Evolutionary conservation across 2,113 vertebrate genomes (phyloP), one percentile per base, ranked within the genome.

Genomic region (Oncorhynchus keta): DNA sequence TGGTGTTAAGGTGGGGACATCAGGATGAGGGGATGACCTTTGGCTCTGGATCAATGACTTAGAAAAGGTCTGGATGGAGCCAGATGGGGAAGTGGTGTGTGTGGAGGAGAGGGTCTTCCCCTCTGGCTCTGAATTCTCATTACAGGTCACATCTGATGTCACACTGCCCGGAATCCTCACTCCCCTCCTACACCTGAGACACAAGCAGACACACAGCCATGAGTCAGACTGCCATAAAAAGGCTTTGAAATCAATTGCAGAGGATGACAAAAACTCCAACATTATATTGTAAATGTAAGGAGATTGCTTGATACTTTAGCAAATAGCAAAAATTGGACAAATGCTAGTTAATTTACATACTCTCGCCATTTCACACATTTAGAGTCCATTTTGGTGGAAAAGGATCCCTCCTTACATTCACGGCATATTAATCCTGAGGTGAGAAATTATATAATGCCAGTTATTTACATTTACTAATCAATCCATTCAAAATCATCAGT

Each of bases 131-230:
- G 7, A 1, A 18, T 45, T 28, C 2, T 67, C 65, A 3, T 81
- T 77, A 65, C 91, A 92, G 64, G 26, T 4, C 1, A 22, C 85
- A 66, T 92, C 84, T 24, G 75, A 69, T 0, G 3, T 79, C 0
- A 0, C 3, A 45, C 2, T 87, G 45, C 91, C 91, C 0, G 0
- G 4, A 0, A 0, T 8, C 1, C 77, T 85, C n/a, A 81, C 86
- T 14, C 88, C 86, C 26, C 39, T 72, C 3, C 3, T 49, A 75
- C 91, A 92, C 57, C 91, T 92, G 12, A 49, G 69, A 28, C 13
- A 26, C 35, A 79, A 14, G 9, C 48, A 18, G 69, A 59, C 12
- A 24, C n/a, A 24, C 5, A 13, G 22, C 12, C n/a, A 9, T 66
- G 64, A 66, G 64, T 8, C 22, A 66, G 26, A 66, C 7, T 61